Conservation (phyloP, 2,888 invertebrate genomes). For the Pantelozetes paolii region DNA sequence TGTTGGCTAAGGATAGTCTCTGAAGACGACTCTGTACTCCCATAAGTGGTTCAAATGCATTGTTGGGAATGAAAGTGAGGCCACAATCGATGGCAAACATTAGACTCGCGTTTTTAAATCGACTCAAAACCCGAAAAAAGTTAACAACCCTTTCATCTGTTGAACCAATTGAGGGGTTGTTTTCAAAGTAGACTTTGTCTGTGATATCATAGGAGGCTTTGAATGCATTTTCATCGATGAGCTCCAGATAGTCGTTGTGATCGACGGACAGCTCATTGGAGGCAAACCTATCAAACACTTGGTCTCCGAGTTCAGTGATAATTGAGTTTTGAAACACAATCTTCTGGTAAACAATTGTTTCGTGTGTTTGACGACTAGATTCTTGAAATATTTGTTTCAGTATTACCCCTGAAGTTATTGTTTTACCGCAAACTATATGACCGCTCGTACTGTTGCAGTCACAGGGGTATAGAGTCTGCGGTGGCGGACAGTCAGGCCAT, state of each 20-base stretch:
- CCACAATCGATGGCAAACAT: conserved; percentile 21
- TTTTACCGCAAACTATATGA: conserved; percentile 15
- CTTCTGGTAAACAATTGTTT: background rate
- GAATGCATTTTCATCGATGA: conserved; percentile 3
- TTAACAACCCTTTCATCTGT: background rate
- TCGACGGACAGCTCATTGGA: background rate
- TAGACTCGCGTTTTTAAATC: conserved; percentile 10
- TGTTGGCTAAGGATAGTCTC: conserved; percentile 3
- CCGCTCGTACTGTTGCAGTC: background rate
- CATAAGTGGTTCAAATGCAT: background rate
- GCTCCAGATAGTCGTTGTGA: conserved; percentile 18
- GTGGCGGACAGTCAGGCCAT: background rate
- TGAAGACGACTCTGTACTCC: background rate
- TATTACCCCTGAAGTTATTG: background rate
- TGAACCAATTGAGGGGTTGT: conserved; percentile 8
- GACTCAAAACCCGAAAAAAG: conserved; percentile 15
- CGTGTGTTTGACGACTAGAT: conserved; percentile 25
- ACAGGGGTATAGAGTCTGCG: background rate
- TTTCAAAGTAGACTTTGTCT: conserved; percentile 7
- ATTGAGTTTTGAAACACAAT: conserved; percentile 28
- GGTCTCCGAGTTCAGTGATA: background rate
- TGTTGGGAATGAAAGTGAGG: background rate
- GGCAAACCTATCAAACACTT: background rate
- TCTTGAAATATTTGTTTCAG: conserved; percentile 35
- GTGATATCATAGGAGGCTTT: conserved; percentile 13